Evolutionary conservation across 2,113 vertebrate species (phyloP).

Genomic region (Bothrops jararaca): DNA sequence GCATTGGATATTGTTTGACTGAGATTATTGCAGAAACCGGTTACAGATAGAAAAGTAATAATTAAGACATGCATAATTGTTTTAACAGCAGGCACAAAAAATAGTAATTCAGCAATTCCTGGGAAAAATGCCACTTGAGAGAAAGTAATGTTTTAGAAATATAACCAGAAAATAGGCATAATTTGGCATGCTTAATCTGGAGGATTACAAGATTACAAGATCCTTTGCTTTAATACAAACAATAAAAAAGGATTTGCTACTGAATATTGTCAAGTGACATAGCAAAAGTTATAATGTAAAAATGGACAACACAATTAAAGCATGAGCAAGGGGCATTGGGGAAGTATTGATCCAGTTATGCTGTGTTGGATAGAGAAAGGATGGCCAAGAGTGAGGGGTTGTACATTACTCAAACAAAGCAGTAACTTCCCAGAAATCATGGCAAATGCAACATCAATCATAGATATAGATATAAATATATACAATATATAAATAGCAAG

Average conservation of each 20-base stretch:
- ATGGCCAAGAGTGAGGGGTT: not conserved
- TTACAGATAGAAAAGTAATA: not conserved
- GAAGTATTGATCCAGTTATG: not conserved
- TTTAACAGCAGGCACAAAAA: not conserved
- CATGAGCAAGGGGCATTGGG: rapidly evolving
- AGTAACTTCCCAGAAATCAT: not conserved
- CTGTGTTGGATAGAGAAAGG: not conserved
- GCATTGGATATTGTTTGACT: not conserved
- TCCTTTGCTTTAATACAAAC: not conserved
- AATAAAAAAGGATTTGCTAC: not conserved
- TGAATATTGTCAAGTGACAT: not conserved
- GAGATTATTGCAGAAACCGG: not conserved
- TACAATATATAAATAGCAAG: slow-evolving; percentile 5
- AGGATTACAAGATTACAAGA: not conserved
- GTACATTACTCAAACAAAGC: not conserved
- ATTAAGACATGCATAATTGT: not conserved
- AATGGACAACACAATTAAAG: not conserved
- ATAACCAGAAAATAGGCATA: not conserved
- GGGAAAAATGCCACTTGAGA: not conserved
- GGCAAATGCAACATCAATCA: not conserved
- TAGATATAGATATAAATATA: not conserved
- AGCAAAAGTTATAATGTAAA: rapidly evolving
- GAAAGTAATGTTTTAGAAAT: not conserved
- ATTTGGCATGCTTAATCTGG: not conserved
- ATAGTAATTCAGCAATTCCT: not conserved